Evolutionary conservation across 2,113 vertebrate species (phyloP).

Genomic region (Lamprotornis superbus): DNA sequence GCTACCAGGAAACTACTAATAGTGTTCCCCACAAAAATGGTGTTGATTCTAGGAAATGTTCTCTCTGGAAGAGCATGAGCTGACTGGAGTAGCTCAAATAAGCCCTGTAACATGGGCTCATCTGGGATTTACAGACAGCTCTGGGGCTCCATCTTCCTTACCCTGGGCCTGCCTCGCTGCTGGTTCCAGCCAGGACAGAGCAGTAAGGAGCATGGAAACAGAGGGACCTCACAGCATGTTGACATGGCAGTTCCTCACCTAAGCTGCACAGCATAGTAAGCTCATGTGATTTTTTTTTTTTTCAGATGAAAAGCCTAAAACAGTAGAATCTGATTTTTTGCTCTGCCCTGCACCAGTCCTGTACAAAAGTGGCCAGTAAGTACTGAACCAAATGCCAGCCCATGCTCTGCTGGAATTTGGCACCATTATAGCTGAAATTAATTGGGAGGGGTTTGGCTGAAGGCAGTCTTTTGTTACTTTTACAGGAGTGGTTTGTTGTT

Average conservation of each 20-base stretch:
- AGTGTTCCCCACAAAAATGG: not conserved
- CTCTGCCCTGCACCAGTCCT: conserved; percentile 89
- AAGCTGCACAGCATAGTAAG: not conserved
- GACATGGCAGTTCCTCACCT: not conserved
- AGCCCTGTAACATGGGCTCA: accelerated
- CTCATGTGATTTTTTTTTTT: conserved; percentile 39
- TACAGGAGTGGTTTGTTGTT: not conserved
- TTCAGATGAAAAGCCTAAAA: conserved; percentile 83
- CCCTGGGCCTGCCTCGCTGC: not conserved
- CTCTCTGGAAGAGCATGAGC: not conserved
- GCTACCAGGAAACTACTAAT: not conserved
- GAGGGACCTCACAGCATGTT: accelerated
- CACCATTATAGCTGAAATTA: not conserved
- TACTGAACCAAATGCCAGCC: conserved; percentile 38
- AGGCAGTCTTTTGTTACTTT: not conserved
- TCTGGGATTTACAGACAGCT: not conserved
- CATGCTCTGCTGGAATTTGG: not conserved
- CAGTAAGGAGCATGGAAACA: too few relatives aligned
- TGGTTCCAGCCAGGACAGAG: not conserved
- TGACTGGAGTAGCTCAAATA: not conserved
- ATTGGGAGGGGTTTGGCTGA: not conserved
- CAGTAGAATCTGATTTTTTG: conserved; percentile 79
- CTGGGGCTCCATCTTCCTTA: not conserved
- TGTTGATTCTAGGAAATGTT: not conserved
- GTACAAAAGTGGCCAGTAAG: conserved; percentile 92